Conservation (phyloP, 2,888 invertebrate species). For the Drosophila cyrtoloma region DNA sequence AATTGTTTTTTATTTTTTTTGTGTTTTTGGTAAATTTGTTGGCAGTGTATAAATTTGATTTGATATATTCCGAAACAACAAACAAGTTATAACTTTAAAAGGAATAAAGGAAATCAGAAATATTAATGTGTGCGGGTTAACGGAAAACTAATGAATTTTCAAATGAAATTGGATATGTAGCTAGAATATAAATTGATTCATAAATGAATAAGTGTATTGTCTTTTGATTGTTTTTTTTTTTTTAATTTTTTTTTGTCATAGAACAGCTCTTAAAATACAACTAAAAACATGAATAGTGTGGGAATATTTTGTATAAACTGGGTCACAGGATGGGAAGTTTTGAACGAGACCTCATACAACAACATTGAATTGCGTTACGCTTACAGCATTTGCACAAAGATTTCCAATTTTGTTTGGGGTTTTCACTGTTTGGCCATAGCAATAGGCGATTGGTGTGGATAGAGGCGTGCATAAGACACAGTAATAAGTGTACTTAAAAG, state of each 20-base stretch:
- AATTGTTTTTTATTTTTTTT: conserved; percentile 9
- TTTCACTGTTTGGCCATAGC: conserved; percentile 29
- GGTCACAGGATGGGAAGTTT: conserved; percentile 16
- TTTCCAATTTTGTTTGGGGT: conserved; percentile 52
- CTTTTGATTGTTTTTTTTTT: neutral
- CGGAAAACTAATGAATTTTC: neutral
- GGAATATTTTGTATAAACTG: conserved; percentile 5
- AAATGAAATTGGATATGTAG: conserved; percentile 12
- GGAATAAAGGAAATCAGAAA: neutral
- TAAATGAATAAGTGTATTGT: conserved; percentile 6
- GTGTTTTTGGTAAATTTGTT: conserved; percentile 17
- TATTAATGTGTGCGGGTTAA: neutral
- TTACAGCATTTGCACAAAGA: conserved; percentile 59
- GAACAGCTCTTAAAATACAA: conserved; percentile 61
- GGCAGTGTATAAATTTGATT: conserved; percentile 64
- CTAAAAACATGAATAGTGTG: conserved; percentile 23
- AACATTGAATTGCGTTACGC: conserved; percentile 57
- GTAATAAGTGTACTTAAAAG: neutral
- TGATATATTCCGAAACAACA: conserved; percentile 55
- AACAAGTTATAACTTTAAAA: neutral
- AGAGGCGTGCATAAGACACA: conserved; percentile 50
- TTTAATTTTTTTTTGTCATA: conserved; percentile 1
- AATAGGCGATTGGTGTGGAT: conserved; percentile 52
- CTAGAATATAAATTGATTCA: conserved; percentile 6
- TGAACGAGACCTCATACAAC: conserved; percentile 57